These are phyloP conservation scores for Diadumene lineata DNA, from an alignment of 92 coral and sea anemone genomes.

Conservation along the genomic window DNA sequence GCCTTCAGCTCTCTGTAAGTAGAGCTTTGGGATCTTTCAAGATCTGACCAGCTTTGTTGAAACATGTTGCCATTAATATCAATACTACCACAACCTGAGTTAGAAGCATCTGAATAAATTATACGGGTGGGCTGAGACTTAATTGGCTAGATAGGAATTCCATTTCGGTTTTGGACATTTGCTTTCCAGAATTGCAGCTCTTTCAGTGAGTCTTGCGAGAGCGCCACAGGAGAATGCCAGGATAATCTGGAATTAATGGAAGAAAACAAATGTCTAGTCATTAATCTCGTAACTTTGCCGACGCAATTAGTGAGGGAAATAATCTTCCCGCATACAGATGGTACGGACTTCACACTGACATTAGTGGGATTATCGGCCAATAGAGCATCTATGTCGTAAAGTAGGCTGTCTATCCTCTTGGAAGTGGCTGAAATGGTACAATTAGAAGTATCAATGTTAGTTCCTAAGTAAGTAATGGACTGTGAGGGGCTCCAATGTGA, in stretches of 20 bases:
- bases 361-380: too few species aligned
- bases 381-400: neutral
- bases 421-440: slow-evolving; percentile 17
- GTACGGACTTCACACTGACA: too few species aligned
- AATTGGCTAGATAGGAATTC: slow-evolving; percentile 21
- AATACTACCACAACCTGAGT: slow-evolving; percentile 47
- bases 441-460: slow-evolving; percentile 23
- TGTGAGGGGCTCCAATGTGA: slow-evolving; percentile 43
- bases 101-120: slow-evolving; percentile 55
- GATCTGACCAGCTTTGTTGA: too few species aligned
- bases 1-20: slow-evolving; percentile 49
- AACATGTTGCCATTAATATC: slow-evolving; percentile 25
- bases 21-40: slow-evolving; percentile 38
- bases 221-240: slow-evolving; percentile 27
- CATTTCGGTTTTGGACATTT: slow-evolving; percentile 26
- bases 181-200: slow-evolving; percentile 44
- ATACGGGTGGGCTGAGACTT: slow-evolving; percentile 29
- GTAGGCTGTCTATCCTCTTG: slow-evolving; percentile 12
- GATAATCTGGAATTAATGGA: slow-evolving; percentile 37
- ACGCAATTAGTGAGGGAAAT: too few species aligned
- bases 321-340: too few species aligned
- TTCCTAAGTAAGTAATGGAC: too few species aligned
- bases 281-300: too few species aligned
- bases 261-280: slow-evolving; percentile 48
- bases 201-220: slow-evolving; percentile 8